Conservation (phyloP, 1,140 invertebrate genomes). For the Asobara japonica region DNA sequence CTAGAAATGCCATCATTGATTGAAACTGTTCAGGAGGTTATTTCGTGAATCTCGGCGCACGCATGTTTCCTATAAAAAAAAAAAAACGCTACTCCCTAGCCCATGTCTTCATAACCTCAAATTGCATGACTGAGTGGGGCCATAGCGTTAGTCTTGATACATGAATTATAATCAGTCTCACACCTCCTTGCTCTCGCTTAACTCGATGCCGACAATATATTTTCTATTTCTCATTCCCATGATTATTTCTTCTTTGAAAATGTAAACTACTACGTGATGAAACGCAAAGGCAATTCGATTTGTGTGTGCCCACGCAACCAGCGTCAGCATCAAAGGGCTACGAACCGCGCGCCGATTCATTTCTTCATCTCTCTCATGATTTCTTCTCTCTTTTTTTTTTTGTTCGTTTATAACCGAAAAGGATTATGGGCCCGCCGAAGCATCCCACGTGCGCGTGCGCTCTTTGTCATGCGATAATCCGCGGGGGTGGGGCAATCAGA, state of each 20-base stretch:
- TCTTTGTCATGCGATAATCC: slow-evolving; percentile 35
- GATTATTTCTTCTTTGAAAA: slow-evolving; percentile 35
- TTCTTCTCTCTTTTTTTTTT: background rate
- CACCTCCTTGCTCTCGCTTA: slow-evolving; percentile 7
- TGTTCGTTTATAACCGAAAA: slow-evolving; percentile 5
- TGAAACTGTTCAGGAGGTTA: no score
- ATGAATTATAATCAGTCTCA: slow-evolving; percentile 56
- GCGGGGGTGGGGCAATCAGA: no score
- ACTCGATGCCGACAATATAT: slow-evolving; percentile 10
- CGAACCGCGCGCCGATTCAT: slow-evolving; percentile 37
- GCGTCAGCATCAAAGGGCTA: slow-evolving; percentile 45
- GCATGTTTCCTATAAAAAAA: no score
- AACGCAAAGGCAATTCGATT: slow-evolving; percentile 54
- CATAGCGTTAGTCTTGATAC: slow-evolving; percentile 22
- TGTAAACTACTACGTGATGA: slow-evolving; percentile 51
- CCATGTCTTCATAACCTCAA: background rate
- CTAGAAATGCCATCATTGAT: no score
- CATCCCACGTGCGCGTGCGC: background rate
- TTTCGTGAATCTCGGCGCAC: no score
- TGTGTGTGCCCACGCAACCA: slow-evolving; percentile 51
- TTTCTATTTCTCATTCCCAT: slow-evolving; percentile 22
- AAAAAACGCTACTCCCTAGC: background rate
- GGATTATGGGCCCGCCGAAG: background rate
- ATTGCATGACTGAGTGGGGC: background rate
- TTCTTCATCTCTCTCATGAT: background rate